These are phyloP conservation scores for Osmerus eperlanus DNA, from an alignment of 2,113 vertebrate species.

Conservation along the genomic window DNA sequence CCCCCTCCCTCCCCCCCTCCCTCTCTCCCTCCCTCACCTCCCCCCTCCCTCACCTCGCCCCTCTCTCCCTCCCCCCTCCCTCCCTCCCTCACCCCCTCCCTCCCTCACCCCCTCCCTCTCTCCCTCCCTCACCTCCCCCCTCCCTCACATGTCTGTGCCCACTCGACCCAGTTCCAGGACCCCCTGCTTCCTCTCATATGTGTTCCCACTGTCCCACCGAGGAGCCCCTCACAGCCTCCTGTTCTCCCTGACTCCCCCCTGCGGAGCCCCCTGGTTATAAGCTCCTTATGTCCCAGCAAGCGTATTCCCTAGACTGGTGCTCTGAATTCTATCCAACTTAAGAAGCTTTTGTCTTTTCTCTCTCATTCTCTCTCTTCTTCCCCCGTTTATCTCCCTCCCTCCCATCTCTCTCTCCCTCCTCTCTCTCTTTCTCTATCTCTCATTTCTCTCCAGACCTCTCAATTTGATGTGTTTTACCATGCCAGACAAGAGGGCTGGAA, in stretches of 20 bases:
- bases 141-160: background rate
- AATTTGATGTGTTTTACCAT: too few relatives aligned
- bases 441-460: too few relatives aligned
- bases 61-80: too few relatives aligned
- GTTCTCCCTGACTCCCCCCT: background rate
- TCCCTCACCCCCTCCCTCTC: background rate
- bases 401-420: background rate
- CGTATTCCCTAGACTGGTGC: background rate
- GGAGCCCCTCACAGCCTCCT: background rate
- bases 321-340: background rate
- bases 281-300: background rate
- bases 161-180: constrained; percentile 23
- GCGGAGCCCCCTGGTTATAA: background rate
- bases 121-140: background rate
- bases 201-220: constrained; percentile 9
- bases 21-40: background rate
- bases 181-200: constrained; percentile 9
- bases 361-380: background rate
- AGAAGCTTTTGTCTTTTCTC: constrained; percentile 8
- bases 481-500: too few relatives aligned
- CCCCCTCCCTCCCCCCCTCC: background rate
- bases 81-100: too few relatives aligned
- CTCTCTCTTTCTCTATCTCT: too few relatives aligned
- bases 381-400: background rate
- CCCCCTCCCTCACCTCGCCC: background rate